These are phyloP conservation scores for Eupelmus urozonus DNA, from an alignment of 2,888 invertebrate species.

Conservation along the genomic window DNA sequence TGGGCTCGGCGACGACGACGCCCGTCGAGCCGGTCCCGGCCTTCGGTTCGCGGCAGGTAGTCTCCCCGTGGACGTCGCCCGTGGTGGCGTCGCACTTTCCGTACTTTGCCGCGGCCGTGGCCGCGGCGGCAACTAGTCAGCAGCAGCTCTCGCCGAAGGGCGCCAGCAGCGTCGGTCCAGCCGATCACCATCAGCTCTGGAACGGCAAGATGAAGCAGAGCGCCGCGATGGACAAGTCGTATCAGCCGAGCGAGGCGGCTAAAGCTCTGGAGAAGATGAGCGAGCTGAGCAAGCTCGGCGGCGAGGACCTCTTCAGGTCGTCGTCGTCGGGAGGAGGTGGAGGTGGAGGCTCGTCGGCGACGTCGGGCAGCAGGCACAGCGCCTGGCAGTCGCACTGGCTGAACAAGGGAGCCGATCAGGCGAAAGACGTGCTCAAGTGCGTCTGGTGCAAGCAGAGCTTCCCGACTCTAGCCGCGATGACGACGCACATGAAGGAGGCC, in stretches of 20 bases:
- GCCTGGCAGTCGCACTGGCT: slow-evolving; percentile 99
- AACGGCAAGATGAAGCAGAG: slow-evolving; percentile 88
- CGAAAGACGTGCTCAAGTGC: slow-evolving; percentile 96
- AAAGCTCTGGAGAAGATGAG: slow-evolving; percentile 95
- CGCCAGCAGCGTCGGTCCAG: slow-evolving; percentile 78
- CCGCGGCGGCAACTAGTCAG: slow-evolving; percentile 84
- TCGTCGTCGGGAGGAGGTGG: slow-evolving; percentile 79
- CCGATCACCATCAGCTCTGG: slow-evolving; percentile 81
- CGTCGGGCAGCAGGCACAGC: slow-evolving; percentile 86
- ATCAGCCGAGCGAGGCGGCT: slow-evolving; percentile 86
- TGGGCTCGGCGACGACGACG: slow-evolving; percentile 66
- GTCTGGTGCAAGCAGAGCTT: slow-evolving; percentile 99
- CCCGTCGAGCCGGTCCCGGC: too few species aligned
- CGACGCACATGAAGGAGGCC: slow-evolving; percentile 98
- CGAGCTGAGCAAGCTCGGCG: slow-evolving; percentile 90
- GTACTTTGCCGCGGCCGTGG: slow-evolving; percentile 88
- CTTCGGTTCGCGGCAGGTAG: slow-evolving; percentile 84
- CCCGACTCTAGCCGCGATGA: slow-evolving; percentile 94
- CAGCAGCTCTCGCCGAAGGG: slow-evolving; percentile 83
- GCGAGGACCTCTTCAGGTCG: slow-evolving; percentile 86
- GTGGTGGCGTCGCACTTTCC: slow-evolving; percentile 87
- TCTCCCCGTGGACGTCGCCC: slow-evolving; percentile 89
- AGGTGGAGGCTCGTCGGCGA: slow-evolving; percentile 79
- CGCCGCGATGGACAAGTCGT: slow-evolving; percentile 77
- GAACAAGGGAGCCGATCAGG: slow-evolving; percentile 96